Percentiles rank a stretch among this genome's conserved stretches.
These are phyloP conservation scores for Sardinella longiceps DNA, from an alignment of 2,797 vertebrate species.

Conservation along the genomic window DNA sequence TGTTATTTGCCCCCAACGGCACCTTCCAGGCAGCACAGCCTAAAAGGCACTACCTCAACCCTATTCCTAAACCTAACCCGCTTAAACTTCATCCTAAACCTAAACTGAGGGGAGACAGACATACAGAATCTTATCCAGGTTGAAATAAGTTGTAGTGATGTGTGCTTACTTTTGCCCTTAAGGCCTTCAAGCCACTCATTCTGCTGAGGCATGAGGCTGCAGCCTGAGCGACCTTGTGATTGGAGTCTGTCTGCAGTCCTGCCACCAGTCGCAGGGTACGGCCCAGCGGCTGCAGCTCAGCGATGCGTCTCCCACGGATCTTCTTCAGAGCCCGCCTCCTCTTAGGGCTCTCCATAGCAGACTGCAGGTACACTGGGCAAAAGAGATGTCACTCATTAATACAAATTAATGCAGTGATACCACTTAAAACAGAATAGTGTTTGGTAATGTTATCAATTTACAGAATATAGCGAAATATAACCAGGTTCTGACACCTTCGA, in stretches of 20 bases:
- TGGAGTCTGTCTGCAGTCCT: constrained; percentile 83
- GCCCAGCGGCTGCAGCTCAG: constrained; percentile 83
- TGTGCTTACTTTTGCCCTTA: constrained; percentile 80
- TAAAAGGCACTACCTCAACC: too few relatives aligned
- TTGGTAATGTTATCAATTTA: background rate
- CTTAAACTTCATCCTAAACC: too few relatives aligned
- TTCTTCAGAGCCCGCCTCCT: constrained; percentile 79
- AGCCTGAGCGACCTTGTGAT: constrained; percentile 80
- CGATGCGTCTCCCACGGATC: constrained; percentile 77
- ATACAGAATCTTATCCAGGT: background rate
- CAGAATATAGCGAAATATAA: background rate
- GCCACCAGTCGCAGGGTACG: constrained; percentile 81
- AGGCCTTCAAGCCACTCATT: constrained; percentile 69
- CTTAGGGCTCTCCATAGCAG: constrained; percentile 79
- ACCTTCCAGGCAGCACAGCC: too few relatives aligned
- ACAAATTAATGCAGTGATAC: too few relatives aligned
- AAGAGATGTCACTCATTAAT: background rate
- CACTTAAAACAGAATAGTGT: background rate
- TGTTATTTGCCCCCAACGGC: too few relatives aligned
- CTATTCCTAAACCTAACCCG: too few relatives aligned
- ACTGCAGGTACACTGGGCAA: constrained; percentile 79
- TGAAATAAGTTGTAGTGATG: background rate
- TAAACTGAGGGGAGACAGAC: too few relatives aligned
- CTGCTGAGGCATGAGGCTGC: constrained; percentile 76
- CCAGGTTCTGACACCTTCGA: background rate